Percentiles rank a stretch among this genome's conserved stretches.
Conservation (phyloP, 1,140 invertebrate genomes). For the Zaprionus gabonicus region DNA sequence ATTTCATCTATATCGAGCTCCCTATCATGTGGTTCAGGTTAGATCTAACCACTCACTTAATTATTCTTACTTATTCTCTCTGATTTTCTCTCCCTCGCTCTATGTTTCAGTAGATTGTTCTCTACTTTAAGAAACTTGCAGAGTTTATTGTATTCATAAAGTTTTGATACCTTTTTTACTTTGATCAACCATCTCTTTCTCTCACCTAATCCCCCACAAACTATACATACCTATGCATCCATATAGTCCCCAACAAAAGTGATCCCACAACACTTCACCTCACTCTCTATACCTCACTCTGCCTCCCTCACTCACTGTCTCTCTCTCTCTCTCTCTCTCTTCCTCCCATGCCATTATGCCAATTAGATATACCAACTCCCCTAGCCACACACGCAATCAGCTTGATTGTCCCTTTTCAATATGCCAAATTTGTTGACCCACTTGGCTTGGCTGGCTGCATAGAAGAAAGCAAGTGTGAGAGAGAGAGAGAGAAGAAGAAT, state of each 20-base stretch:
- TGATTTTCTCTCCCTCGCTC: neutral
- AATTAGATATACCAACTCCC: conserved; percentile 6
- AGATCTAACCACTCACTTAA: too few relatives aligned
- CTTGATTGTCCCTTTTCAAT: conserved; percentile 8
- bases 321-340: neutral
- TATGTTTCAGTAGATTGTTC: neutral
- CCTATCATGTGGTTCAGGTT: too few relatives aligned
- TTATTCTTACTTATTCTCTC: too few relatives aligned
- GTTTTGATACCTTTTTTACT: neutral
- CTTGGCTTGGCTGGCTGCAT: neutral
- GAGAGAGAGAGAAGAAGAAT: neutral
- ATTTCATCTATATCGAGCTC: too few relatives aligned
- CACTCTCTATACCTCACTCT: neutral
- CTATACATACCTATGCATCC: neutral
- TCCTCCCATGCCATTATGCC: neutral
- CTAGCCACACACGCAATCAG: neutral
- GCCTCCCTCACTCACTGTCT: neutral
- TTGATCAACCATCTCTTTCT: neutral
- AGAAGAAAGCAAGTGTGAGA: neutral
- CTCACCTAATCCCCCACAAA: neutral
- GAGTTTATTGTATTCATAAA: neutral
- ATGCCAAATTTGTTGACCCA: conserved; percentile 4
- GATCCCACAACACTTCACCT: neutral
- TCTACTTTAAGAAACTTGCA: neutral
- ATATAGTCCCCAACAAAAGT: neutral